Evolutionary conservation across 2,113 vertebrate species (phyloP), one percentile per base, ranked within the genome.

Genomic region (Hippopotamus amphibius): DNA sequence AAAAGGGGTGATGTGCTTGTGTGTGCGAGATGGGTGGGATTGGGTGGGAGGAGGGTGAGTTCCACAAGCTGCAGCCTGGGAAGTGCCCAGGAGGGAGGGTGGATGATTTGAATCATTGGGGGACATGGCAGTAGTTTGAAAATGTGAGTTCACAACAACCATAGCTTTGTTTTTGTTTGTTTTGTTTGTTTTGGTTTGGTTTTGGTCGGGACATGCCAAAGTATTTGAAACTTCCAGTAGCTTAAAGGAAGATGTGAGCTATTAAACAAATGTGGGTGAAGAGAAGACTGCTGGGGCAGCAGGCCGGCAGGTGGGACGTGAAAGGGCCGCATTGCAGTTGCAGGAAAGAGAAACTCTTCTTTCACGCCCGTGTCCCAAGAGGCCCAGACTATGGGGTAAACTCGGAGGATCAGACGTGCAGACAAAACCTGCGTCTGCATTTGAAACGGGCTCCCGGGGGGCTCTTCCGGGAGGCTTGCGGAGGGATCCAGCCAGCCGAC

Each of bases 391-490:
- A 65, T 63, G 84, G 69, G 50, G 50, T 48, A 53, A 76, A 65
- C 50, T 26, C 24, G 0, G 61, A 80, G 72, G 41, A 43, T 61
- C 91, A 26, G 84, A 69, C 12, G 1, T 0, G 72, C 83, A 50
- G 69, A 96, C 97, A 97, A 97, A 97, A 61, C 71, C 91, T 59
- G 50, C 43, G 69, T 93, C 96, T 96, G 95, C 96, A 57, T 97
- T 92, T 91, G 95, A 95, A 97, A 93, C 13, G 37, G 63, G 24
- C 59, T 81, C 88, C 72, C 7, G 6, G 68, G 59, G 59, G 61
- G 43, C 81, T 95, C 41, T 30, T 41, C 30, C 0, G 53, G 26
- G 48, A 93, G 90, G 33, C 24, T 0, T 3, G 50, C 0, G 14
- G 90, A 1, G 13, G 68, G 21, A 86, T 79, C 93, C n/a, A 37